A percentile compares a stretch with the other conserved stretches of the same genome.
Conservation (phyloP, 2,797 vertebrate genomes). For the Synaphobranchus kaupii region DNA sequence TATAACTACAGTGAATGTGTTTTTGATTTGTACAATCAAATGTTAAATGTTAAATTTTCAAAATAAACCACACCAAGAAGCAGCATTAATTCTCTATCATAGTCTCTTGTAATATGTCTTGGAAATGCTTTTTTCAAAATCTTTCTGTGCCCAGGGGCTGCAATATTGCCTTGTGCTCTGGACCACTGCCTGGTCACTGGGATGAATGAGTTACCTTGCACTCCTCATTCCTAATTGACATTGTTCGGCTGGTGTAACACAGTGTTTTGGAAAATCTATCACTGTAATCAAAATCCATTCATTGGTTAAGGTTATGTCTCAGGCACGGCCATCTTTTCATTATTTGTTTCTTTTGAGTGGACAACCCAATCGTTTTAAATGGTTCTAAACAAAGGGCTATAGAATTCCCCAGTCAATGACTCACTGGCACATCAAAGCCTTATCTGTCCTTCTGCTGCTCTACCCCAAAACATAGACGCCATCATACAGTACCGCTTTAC, state of each 20-base stretch:
- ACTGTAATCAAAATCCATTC: not conserved
- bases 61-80: slow-evolving; percentile 47
- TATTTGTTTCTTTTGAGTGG: not conserved
- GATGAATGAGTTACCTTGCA: not conserved
- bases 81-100: not conserved
- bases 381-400: not conserved
- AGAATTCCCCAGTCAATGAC: not conserved
- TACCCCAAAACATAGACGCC: not conserved
- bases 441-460: not conserved
- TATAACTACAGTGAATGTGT: not conserved
- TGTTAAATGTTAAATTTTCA: slow-evolving; percentile 27
- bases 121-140: not conserved
- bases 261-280: not conserved
- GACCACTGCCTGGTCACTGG: not conserved
- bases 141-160: not conserved
- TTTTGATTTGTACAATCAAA: slow-evolving; percentile 2
- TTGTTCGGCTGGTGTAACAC: not conserved
- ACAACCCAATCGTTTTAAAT: slow-evolving; percentile 1
- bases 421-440: slow-evolving; percentile 7
- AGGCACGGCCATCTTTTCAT: not conserved
- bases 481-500: not conserved
- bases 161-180: not conserved
- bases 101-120: not conserved
- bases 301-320: not conserved
- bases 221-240: not conserved